Base-by-base conservation (phyloP, 2,888 invertebrate species). In the Drosophila stalkeri region DNA sequence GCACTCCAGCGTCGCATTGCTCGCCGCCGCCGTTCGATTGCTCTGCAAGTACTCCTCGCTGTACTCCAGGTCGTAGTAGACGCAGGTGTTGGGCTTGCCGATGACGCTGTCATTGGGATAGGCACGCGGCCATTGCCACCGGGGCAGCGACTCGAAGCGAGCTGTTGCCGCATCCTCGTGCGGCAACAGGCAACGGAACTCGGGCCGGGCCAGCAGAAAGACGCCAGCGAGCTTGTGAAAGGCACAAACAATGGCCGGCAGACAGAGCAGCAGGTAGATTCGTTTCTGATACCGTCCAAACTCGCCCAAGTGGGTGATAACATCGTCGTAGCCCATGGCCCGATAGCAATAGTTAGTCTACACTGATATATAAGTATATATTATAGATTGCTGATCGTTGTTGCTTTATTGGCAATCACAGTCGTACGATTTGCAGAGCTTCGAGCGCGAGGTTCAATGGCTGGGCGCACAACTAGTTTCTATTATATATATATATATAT, bases 141-240 rank as follows among this genome's bases (percentile, higher is more conserved):
- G 92, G 0, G 94, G 93, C 57, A 91, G 62, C 12, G 85, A 80
- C 11, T 89, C 77, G 73, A 77, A 89, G 3, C 93, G 93, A 3
- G 94, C 93, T 77, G 94, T 94, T 3, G 90, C 76, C 0, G 55
- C 77, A 57, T 92, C 86, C 91, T 96, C 96, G 67, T 93, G 92
- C 1, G 95, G 95, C 74, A 96, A 90, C 72, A 94, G 90, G 87
- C 96, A 96, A 68, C 96, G 94, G 89, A 95, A 94, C 64, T 94
- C 93, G 49, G 96, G 94, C 90, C 95, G 95, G 0, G 96, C 96
- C 61, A 95, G 94, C 2, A 96, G 93, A 91, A 96, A 96, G 2
- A 96, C 96, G 68, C 96, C 96, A 4, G 95, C 95, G 49, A 96
- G 92, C 91, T 96, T 96, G 91, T 96, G 96, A 82, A 96, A 95